Base-by-base conservation (phyloP, 1,140 invertebrate genomes). In the Zeugodacus cucurbitae region DNA sequence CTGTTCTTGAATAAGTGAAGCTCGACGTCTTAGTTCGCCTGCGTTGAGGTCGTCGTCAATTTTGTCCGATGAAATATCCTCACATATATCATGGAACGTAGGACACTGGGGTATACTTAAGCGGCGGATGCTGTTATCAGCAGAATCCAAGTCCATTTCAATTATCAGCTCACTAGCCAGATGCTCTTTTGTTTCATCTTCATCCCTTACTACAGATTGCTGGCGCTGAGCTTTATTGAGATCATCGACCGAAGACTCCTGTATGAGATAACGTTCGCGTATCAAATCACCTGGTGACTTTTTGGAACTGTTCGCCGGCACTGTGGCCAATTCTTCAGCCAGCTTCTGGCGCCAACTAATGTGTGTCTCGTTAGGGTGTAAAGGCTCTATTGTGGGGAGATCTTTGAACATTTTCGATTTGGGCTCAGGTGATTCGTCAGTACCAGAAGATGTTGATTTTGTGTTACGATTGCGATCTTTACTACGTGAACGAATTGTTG, bases 181-280 rank as follows among this genome's bases (percentile, higher is more conserved):
- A 32, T 85, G 67, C n/a, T 44, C 62, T 86, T 88, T 48, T 20
- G 11, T 44, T 41, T 86, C 86, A 70, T 90, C 88, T 22, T 89
- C 87, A 22, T 8, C 29, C 44, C 11, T 48, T 26, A 26, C 10
- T n/a, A 4, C 7, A 22, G 74, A 22, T 0, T 20, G 2, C 22
- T 34, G 22, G 6, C 6, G 37, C n/a, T 29, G 41, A 22, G 54
- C 32, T 34, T 34, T 62, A 29, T 88, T 41, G 22, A 67, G n/a
- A n/a, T 62, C 85, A 37, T 82, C 70, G 34, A 44, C 90, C 11
- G 94, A 89, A 86, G 95, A 95, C 59, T 96, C 96, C 88, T 95
- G 95, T 48, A 97, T 96, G 20, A 96, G 93, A 92, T 97, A 97
- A 91, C 97, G 96, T 90, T 97, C 96, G 11, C 96, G 94, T n/a